These are phyloP conservation scores for Ursus arctos DNA, from an alignment of 2,113 vertebrate genomes.

Conservation along the genomic window DNA sequence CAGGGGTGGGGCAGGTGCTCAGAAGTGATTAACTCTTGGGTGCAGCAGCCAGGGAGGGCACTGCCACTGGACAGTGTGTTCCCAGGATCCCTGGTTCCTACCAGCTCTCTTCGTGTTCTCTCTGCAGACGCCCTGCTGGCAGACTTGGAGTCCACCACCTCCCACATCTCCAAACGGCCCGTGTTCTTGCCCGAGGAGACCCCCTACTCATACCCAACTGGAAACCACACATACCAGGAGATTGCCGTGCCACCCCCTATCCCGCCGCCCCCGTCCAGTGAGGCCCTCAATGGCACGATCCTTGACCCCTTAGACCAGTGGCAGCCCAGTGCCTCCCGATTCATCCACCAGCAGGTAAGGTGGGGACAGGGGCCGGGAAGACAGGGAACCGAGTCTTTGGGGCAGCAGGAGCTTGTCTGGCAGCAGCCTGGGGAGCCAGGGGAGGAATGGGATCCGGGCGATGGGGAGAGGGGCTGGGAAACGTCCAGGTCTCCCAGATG, in stretches of 20 bases:
- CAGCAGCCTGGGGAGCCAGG: no score
- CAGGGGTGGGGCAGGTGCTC: slow-evolving; percentile 47
- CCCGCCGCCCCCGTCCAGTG: slow-evolving; percentile 93
- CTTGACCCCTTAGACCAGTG: slow-evolving; percentile 91
- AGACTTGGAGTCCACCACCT: slow-evolving; percentile 98
- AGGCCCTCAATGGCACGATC: slow-evolving; percentile 95
- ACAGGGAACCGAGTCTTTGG: not conserved
- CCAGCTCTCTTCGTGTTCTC: fast-evolving
- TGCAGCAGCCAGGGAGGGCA: not conserved
- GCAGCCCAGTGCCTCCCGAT: slow-evolving; percentile 86
- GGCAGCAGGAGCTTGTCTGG: not conserved
- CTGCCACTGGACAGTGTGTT: not conserved
- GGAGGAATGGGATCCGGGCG: not conserved
- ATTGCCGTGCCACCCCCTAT: slow-evolving; percentile 92
- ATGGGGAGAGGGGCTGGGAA: not conserved
- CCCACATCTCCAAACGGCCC: slow-evolving; percentile 96
- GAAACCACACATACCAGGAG: slow-evolving; percentile 94
- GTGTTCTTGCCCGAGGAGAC: slow-evolving; percentile 96
- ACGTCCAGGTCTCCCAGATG: fast-evolving
- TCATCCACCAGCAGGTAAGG: slow-evolving; percentile 93
- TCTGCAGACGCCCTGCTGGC: slow-evolving; percentile 95
- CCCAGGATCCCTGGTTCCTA: not conserved
- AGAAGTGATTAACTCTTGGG: not conserved
- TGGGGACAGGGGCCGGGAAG: not conserved
- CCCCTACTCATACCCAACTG: slow-evolving; percentile 95